Percentiles rank a stretch among this genome's conserved stretches.
Evolutionary conservation across 2,888 invertebrate genomes (phyloP).

Genomic region (Taenaris catops): DNA sequence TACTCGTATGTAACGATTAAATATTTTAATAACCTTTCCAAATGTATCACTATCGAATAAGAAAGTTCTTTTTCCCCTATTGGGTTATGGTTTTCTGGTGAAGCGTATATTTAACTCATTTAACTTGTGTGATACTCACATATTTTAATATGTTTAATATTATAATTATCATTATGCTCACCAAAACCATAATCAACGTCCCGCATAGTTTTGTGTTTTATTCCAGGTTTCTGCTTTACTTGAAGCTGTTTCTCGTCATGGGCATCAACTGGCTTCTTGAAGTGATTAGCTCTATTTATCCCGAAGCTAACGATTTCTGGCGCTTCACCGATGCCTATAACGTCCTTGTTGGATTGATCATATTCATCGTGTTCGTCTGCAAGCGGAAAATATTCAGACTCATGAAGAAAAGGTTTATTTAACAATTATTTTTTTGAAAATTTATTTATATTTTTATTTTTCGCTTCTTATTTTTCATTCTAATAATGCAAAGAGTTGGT

Average conservation of each 20-base stretch:
- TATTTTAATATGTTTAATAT: too few species aligned
- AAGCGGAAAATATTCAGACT: slow-evolving; percentile 83
- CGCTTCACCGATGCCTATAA: slow-evolving; percentile 83
- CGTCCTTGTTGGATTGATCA: slow-evolving; percentile 83
- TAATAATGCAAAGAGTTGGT: neutral
- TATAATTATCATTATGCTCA: too few species aligned
- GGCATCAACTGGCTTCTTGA: slow-evolving; percentile 89
- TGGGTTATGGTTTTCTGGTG: too few species aligned
- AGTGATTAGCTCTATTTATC: slow-evolving; percentile 81
- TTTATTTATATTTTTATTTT: neutral
- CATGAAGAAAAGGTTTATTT: slow-evolving; percentile 78
- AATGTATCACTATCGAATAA: too few species aligned
- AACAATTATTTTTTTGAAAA: too few species aligned
- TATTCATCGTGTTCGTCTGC: slow-evolving; percentile 87
- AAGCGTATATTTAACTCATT: too few species aligned
- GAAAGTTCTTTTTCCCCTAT: too few species aligned
- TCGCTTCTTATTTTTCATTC: neutral
- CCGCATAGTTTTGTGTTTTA: slow-evolving; percentile 16
- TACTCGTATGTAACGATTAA: too few species aligned
- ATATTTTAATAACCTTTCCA: too few species aligned
- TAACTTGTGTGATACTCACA: too few species aligned
- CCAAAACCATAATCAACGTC: slow-evolving; percentile 10
- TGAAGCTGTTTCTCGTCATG: slow-evolving; percentile 86
- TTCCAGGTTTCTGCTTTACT: slow-evolving; percentile 83
- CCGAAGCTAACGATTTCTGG: slow-evolving; percentile 72